Conservation (phyloP, 2,888 invertebrate species). For the Sphaerophoria rueppellii region DNA sequence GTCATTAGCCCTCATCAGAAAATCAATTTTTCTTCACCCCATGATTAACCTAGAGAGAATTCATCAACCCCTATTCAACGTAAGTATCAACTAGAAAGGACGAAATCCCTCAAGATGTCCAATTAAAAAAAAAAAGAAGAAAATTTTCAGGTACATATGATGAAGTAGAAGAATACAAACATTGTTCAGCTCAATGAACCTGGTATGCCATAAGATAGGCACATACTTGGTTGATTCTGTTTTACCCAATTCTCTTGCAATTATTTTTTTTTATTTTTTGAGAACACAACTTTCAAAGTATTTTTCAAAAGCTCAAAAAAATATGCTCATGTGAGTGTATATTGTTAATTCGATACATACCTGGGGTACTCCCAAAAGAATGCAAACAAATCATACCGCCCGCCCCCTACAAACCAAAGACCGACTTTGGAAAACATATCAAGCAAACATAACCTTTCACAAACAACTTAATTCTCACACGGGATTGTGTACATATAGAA, state of each 20-base stretch:
- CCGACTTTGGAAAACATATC: background rate
- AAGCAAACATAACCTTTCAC: conserved; percentile 27
- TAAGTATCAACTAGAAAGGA: conserved; percentile 52
- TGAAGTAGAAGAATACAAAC: background rate
- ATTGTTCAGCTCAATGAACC: conserved; percentile 42
- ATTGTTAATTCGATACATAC: conserved; percentile 14
- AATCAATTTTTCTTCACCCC: background rate
- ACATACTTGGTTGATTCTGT: no score
- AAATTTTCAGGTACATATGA: background rate
- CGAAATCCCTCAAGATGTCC: conserved; percentile 47
- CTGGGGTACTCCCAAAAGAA: background rate
- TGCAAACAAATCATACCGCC: background rate
- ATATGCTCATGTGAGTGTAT: conserved; percentile 1
- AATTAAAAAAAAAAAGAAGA: conserved; percentile 48
- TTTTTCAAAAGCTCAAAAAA: background rate
- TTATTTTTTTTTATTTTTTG: conserved; percentile 53
- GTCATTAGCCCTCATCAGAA: conserved; percentile 24
- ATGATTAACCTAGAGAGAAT: conserved; percentile 27
- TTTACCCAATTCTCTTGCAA: conserved; percentile 34
- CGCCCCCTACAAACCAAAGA: background rate
- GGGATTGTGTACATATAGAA: background rate
- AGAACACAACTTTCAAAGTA: conserved; percentile 7
- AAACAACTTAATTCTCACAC: conserved; percentile 40
- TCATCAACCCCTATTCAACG: conserved; percentile 52
- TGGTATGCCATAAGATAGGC: no score